Evolutionary conservation across 2,888 invertebrate species (phyloP), one percentile per base, ranked within the genome.

Genomic region (Diplazon laetatorius): DNA sequence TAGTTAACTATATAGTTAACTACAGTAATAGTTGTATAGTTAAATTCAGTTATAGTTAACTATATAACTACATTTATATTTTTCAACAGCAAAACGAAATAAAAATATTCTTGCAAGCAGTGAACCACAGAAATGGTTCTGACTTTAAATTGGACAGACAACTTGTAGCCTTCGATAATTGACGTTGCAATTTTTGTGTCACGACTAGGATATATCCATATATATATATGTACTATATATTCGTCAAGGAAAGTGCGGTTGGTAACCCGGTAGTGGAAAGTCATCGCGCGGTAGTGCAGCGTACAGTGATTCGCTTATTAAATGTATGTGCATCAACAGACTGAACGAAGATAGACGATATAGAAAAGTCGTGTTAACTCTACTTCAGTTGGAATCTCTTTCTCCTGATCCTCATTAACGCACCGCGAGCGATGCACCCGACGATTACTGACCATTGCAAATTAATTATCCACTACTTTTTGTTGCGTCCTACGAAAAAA

Each of bases 341-440:
- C 16, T 8, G 30, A n/a, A 30, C 30, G 5, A 22, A 12, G 12
- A 50, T 20, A 50, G 30, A 30, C 4, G 30, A 30, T 2, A 30
- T 2, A 30, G 30, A 30, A 30, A 30, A 2, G 30, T n/a, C 4
- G 22, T 50, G 4, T 5, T n/a, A 12, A n/a, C 22, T 52, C 14
- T n/a, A 30, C 52, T 8, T 52, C 52, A 30, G 14, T 2, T 30
- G n/a, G 52, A 30, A 12, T 52, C 30, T 30, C 6, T 52, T 14
- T 6, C 14, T 25, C 14, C 14, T 2, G 6, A 16, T 14, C 9
- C 2, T 9, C 14, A 35, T 52, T 42, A 71, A 44, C 50, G 37
- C 42, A 59, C 10, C 44, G 48, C 62, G 78, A 70, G 70, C 74
- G 78, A 75, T 78, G 74, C 66, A 74, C 78, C 71, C 74, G 60